Base-by-base conservation (phyloP, 2,797 vertebrate genomes). In the Decapterus maruadsi region DNA sequence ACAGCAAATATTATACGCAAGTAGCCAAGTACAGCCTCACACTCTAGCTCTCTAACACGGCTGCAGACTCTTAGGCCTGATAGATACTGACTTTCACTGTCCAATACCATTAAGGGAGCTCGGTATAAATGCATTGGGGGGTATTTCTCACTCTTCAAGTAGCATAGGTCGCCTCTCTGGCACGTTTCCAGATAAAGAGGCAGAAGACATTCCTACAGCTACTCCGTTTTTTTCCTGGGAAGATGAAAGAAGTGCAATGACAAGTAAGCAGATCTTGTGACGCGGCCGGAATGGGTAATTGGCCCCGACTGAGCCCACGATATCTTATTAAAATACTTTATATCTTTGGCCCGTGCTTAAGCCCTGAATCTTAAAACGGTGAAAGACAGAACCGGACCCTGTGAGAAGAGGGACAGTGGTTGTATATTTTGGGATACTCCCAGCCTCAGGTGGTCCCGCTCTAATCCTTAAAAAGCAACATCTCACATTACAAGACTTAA, bases 381-480 rank as follows among this genome's bases (percentile, higher is more conserved):
- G 57, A 26, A 63, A n/a, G 46, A 29, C 53, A 16, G 4, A 20
- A 74, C 53, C 17, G 19, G 65, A 68, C 34, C 16, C 61, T 34
- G 40, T 29, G 56, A 36, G 62, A 46, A 62, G 72, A 26, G 26
- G 29, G 22, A 56, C 10, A 0, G 74, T 4, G 48, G 55, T 80
- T 80, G 50, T 60, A 78, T 88, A 83, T 90, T 90, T 89, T 85
- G n/a, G 82, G 74, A 78, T 72, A 10, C 54, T 76, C 73, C 51
- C 55, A 64, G 34, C 84, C 55, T 85, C 70, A 83, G 61, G 82
- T 79, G 72, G 75, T 72, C 45, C 6, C 38, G 14, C 61, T 72
- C 34, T n/a, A 61, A 68, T 81, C 76, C 74, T 68, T 81, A 85
- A 88, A 86, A 89, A 86, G 73, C 58, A 64, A 57, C 82, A 45